Base-by-base conservation (phyloP, 2,797 vertebrate species). In the Salmo trutta region DNA sequence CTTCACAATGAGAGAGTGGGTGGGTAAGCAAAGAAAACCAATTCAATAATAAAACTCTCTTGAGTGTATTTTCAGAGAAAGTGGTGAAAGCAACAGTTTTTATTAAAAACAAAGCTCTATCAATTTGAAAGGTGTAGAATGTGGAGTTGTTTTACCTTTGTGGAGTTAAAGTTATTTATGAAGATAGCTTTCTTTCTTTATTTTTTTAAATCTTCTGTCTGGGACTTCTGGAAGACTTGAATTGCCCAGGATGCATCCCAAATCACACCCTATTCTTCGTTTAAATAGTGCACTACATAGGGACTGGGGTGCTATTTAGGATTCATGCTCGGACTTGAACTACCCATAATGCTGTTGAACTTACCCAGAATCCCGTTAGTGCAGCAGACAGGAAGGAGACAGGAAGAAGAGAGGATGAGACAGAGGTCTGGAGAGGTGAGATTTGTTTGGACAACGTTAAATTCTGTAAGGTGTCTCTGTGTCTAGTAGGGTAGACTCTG, bases 291-390 rank as follows among this genome's bases (percentile, higher is more conserved):
- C 56, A 24, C n/a, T 62, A 21, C n/a, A 24, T 21, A 6, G n/a
- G 19, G 21, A 62, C n/a, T 62, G 21, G 56, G n/a, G n/a, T 21
- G 56, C n/a, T 5, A 10, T 62, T 62, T 62, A 8, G 56, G 3
- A 62, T 21, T 62, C 56, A 62, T n/a, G 0, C 19, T 62, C 7
- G 24, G n/a, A 10, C 8, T 7, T 62, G 56, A 62, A 21, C 56
- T 59, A 59, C 56, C 56, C 56, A 59, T 17, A 59, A 59, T 59
- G n/a, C 10, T 62, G n/a, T 62, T 62, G 19, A 62, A 62, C 56
- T 62, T n/a, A 21, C 56, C 69, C 77, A 66, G 10, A 31, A 14
- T 21, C 41, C 69, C 80, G 74, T 78, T 80, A 77, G 75, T 31
- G n/a, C 56, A 62, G 56, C 56, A n/a, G 15, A 62, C 56, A 12